Base-by-base conservation (phyloP, 2,888 invertebrate species). In the Drosophila neonasuta region DNA sequence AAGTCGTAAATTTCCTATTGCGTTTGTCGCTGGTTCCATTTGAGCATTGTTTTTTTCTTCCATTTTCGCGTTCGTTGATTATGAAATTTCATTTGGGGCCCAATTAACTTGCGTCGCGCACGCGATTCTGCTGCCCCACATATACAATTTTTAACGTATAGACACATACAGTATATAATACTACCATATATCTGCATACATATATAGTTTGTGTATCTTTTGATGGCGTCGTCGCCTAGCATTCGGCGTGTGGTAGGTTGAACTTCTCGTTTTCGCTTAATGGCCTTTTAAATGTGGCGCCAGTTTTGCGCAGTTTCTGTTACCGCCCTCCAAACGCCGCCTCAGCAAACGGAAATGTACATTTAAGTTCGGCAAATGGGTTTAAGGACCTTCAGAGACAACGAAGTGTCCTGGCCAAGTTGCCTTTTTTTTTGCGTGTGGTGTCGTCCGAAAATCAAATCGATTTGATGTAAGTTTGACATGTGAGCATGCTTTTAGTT, bases 1-100 rank as follows among this genome's bases (percentile, higher is more conserved):
- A 71, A 60, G 17, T 46, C 72, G 41, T 71, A 68, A 71, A 72
- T 72, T 75, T 57, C 41, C 2, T 65, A 59, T 77, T 73, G 68
- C 65, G 54, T 52, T 60, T 59, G 36, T 55, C 30, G 45, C 46
- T 15, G 55, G 50, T 15, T 50, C 44, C 8, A 36, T 45, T 55
- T 41, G 6, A 41, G 39, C n/a, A 59, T 20, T 45, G 32, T 52
- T 52, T 45, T 32, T 71, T 45, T 45, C 32, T 49, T 58, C 41
- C 9, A 44, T 60, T 71, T 60, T 67, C 54, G 72, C 73, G 29
- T 66, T 70, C 67, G 71, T 79, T 73, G 77, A 76, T 84, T 84
- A 85, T 86, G 77, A 84, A 86, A 81, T 79, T 86, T 77, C 68
- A 73, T 79, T 84, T 68, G 76, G 60, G 56, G 69, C 83, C 65